Evolutionary conservation across 2,888 invertebrate genomes (phyloP), one percentile per base, ranked within the genome.

Genomic region (Ochropleura plecta): DNA sequence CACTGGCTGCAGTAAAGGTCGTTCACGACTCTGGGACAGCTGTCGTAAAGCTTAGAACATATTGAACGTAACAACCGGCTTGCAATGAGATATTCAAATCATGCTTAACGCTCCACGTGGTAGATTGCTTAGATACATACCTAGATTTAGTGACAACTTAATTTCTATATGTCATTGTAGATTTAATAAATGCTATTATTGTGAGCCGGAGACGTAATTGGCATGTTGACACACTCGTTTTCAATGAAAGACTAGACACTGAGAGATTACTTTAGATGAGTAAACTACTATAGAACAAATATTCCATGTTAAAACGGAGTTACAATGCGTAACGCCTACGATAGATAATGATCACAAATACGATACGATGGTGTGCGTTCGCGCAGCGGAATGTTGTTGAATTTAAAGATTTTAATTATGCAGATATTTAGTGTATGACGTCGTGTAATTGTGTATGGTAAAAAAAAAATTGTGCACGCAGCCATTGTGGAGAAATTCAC

Each of bases 1-100:
- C 89, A 94, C 95, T 94, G 94, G 82, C 89, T 89, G 87, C 82
- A 86, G 12, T 57, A 68, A 85, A 85, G 83, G 88, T 75, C 87
- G 85, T 66, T 67, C 73, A 69, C 71, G 64, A 69, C 59, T 42
- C 59, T 7, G 18, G 14, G 42, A 60, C 73, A 73, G 72, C 76
- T 53, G 73, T 73, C 77, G 73, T 83, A 67, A 81, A 83, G 79
- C 76, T 73, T 72, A 67, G 73, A 57, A 64, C 73, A 78, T 78
- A 71, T 57, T 63, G 49, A 49, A 79, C 59, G 20, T 78, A 60
- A 74, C 59, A 53, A 74, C 51, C 40, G 55, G 49, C 66, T 69
- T 83, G 59, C 72, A 66, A 66, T 65, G 67, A 76, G 48, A 62
- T 84, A 76, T 73, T 84, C 59, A 82, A 82, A 68, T 83, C 49